phyloP scores from a whole-genome alignment of 1,140 invertebrate genomes.

The honey bee (Apis mellifera) region DNA sequence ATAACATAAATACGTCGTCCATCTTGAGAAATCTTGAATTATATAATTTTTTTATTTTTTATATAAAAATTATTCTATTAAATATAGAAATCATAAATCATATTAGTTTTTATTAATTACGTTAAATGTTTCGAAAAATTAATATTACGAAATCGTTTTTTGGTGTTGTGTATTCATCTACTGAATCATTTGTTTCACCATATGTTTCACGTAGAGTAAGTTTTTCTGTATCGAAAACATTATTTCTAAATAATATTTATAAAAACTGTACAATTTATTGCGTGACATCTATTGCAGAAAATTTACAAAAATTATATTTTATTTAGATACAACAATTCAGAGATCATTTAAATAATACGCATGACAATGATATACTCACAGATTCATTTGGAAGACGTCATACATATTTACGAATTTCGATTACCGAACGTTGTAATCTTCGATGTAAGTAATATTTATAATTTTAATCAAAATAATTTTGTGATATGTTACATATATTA shows the following conservation, averaged over 20 bases:
- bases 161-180: constrained; percentile 34
- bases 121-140: constrained; percentile 58
- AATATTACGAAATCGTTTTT: constrained; percentile 14
- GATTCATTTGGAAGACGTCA: constrained; percentile 95
- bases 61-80: neutral
- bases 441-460: constrained; percentile 88
- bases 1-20: neutral
- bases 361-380: constrained; percentile 81
- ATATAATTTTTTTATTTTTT: constrained; percentile 24
- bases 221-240: neutral
- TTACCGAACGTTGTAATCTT: constrained; percentile 98
- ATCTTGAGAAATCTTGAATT: constrained; percentile 4
- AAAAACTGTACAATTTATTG: neutral
- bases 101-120: neutral
- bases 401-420: constrained; percentile 96
- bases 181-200: constrained; percentile 25
- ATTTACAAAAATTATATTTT: neutral
- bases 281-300: neutral
- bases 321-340: constrained; percentile 72
- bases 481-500: neutral
- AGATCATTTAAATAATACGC: constrained; percentile 62
- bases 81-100: constrained; percentile 2
- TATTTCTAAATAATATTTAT: neutral
- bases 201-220: constrained; percentile 45
- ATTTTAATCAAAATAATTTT: neutral